Evolutionary conservation across 2,888 invertebrate genomes (phyloP).

Genomic region (Hypomecis atomaria): DNA sequence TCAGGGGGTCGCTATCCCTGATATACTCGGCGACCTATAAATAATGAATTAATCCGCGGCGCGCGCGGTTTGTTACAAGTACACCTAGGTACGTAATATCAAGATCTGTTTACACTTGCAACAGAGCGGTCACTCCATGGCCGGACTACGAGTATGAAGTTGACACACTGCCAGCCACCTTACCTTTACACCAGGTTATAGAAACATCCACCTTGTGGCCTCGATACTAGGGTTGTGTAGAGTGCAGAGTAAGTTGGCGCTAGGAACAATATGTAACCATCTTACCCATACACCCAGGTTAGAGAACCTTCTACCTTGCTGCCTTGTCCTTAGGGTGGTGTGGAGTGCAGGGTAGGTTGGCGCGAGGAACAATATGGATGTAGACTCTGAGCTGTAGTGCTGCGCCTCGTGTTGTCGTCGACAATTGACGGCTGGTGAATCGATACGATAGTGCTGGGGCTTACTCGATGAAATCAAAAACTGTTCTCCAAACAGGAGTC

Average conservation of each 20-base stretch:
- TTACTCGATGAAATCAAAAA: slow-evolving; percentile 17
- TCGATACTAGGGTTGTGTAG: too few relatives aligned
- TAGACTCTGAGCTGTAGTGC: slow-evolving; percentile 56
- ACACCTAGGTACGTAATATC: background rate
- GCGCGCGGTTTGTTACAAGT: too few relatives aligned
- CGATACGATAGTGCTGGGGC: slow-evolving; percentile 29
- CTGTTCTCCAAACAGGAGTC: too few relatives aligned
- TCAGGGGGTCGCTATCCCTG: too few relatives aligned
- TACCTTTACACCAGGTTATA: background rate
- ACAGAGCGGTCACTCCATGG: slow-evolving; percentile 13
- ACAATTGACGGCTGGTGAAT: slow-evolving; percentile 42
- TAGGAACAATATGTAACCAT: too few relatives aligned
- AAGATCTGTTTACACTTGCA: slow-evolving; percentile 21
- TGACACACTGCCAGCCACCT: slow-evolving; percentile 11
- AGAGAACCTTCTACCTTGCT: slow-evolving; percentile 1
- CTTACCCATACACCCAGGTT: background rate
- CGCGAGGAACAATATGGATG: slow-evolving; percentile 33
- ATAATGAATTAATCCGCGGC: too few relatives aligned
- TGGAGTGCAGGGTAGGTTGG: slow-evolving; percentile 7
- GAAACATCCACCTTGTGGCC: too few relatives aligned
- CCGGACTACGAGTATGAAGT: slow-evolving; percentile 40
- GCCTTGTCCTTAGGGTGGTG: background rate
- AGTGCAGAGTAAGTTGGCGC: too few relatives aligned
- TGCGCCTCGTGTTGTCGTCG: slow-evolving; percentile 56
- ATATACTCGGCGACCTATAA: too few relatives aligned